Conservation (phyloP, 2,797 vertebrate species). For the Crypturellus tataupa region DNA sequence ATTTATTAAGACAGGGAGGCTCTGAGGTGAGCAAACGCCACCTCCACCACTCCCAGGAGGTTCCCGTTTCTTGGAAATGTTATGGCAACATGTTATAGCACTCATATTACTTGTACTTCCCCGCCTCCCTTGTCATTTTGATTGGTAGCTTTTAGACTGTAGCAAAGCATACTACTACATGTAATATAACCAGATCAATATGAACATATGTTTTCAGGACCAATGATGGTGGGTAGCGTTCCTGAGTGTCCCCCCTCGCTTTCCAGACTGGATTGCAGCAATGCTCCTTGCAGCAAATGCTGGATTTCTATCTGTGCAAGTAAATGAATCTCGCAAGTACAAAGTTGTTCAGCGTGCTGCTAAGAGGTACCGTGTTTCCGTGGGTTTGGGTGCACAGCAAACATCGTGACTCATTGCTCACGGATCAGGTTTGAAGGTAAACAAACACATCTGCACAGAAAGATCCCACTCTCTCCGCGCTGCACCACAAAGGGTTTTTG, state of each 20-base stretch:
- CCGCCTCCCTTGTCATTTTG: constrained; percentile 18
- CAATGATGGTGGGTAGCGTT: background rate
- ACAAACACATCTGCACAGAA: background rate
- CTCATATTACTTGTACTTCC: constrained; percentile 37
- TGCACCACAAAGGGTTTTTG: background rate
- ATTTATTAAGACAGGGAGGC: background rate
- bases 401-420: background rate
- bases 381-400: background rate
- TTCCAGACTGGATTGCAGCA: background rate
- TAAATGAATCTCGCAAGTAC: background rate
- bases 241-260: fast-evolving
- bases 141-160: background rate
- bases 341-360: background rate
- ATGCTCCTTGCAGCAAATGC: background rate
- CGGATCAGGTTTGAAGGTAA: background rate
- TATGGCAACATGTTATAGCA: constrained; percentile 38
- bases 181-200: background rate
- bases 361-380: fast-evolving
- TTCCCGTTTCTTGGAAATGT: constrained; percentile 43
- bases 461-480: background rate
- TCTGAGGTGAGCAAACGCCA: background rate
- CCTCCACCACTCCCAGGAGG: constrained; percentile 32
- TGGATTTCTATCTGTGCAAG: background rate
- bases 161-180: background rate
- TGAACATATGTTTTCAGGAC: background rate